Evolutionary conservation across 2,797 vertebrate genomes (phyloP).

Genomic region (Sebastes hubbsi): DNA sequence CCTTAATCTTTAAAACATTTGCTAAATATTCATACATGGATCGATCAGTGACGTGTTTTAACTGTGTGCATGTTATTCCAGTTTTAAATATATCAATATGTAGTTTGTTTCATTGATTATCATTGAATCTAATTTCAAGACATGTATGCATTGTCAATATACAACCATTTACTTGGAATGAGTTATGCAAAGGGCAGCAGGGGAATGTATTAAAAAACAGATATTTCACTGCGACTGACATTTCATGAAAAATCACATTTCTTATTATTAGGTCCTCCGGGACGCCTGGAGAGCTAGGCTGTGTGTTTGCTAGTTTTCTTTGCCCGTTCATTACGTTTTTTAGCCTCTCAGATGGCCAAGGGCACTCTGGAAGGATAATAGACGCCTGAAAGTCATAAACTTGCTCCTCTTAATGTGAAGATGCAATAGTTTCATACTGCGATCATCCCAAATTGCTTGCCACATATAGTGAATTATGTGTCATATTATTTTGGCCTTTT

Average conservation of each 20-base stretch:
- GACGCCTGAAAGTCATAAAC: neutral
- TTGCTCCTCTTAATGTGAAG: neutral
- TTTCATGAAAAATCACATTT: constrained; percentile 25
- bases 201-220: neutral
- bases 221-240: constrained; percentile 14
- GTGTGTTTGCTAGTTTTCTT: constrained; percentile 17
- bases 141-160: constrained; percentile 10
- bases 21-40: neutral
- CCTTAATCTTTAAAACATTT: neutral
- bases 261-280: neutral
- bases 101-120: constrained; percentile 8
- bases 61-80: neutral
- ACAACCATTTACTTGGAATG: constrained; percentile 8
- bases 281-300: neutral
- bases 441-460: neutral
- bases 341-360: neutral
- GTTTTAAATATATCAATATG: neutral
- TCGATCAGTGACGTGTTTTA: neutral
- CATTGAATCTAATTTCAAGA: neutral
- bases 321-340: neutral
- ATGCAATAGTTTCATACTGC: neutral
- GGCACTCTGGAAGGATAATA: neutral
- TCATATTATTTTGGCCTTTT: neutral
- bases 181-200: neutral
- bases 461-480: neutral